Evolutionary conservation across 2,888 invertebrate genomes (phyloP).

Genomic region (Neocrepidodera transversa): DNA sequence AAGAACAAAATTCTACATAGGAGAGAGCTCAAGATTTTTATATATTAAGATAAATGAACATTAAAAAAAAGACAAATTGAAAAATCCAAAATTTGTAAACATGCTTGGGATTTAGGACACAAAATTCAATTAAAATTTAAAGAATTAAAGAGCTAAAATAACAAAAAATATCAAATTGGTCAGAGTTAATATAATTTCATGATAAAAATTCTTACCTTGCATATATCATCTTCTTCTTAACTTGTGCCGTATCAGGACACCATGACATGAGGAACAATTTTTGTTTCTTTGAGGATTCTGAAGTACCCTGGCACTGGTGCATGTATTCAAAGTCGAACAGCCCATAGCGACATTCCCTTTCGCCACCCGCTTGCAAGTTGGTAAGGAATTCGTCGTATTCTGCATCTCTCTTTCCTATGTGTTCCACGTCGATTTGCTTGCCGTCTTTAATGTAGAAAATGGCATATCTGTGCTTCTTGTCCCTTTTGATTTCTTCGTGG

Average conservation of each 20-base stretch:
- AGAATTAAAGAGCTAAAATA: no score
- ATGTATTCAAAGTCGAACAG: constrained; percentile 98
- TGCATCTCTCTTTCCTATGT: constrained; percentile 86
- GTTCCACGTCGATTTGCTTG: constrained; percentile 94
- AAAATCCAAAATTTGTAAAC: no score
- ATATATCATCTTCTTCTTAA: constrained; percentile 87
- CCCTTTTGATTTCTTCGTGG: constrained; percentile 97
- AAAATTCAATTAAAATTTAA: no score
- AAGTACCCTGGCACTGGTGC: constrained; percentile 96
- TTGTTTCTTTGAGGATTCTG: constrained; percentile 96
- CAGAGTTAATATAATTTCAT: no score
- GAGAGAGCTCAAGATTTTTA: no score
- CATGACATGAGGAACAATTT: constrained; percentile 97
- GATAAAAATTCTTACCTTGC: constrained; percentile 74
- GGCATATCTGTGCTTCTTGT: constrained; percentile 96
- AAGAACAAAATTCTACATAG: no score
- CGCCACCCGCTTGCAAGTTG: constrained; percentile 89
- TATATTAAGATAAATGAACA: no score
- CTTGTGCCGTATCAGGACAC: constrained; percentile 98
- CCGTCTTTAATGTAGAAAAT: constrained; percentile 96
- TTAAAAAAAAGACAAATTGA: no score
- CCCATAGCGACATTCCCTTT: constrained; percentile 97
- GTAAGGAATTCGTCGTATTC: constrained; percentile 94
- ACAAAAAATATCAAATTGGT: no score
- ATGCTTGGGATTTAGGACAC: no score